Evolutionary conservation across 2,888 invertebrate genomes (phyloP).

Genomic region (Ormyrus thymus): DNA sequence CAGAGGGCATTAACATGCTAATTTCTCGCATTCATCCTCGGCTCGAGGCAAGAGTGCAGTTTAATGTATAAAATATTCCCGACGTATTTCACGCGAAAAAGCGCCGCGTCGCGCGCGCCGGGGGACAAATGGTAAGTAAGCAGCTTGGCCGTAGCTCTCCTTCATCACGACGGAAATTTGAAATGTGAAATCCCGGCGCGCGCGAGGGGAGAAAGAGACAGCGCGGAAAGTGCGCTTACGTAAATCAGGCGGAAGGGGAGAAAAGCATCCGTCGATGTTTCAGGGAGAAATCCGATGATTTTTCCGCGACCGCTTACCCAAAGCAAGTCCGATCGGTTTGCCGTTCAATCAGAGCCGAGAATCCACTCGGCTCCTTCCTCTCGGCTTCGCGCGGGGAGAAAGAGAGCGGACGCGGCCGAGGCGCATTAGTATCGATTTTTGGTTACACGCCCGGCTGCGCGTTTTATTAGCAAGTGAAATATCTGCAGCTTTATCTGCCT

Average conservation of each 20-base stretch:
- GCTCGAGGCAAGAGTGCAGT: no score
- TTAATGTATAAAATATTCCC: no score
- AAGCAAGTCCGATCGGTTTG: constrained; percentile 14
- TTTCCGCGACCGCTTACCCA: neutral
- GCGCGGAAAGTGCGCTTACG: neutral
- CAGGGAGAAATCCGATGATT: constrained; percentile 3
- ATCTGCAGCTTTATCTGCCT: neutral
- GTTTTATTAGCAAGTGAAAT: constrained; percentile 47
- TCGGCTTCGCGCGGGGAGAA: neutral
- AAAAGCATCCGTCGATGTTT: neutral
- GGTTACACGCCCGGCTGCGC: constrained; percentile 14
- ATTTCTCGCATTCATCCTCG: no score
- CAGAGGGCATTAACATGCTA: no score
- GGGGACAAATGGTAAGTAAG: no score
- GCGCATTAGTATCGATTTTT: constrained; percentile 50
- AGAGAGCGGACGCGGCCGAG: neutral
- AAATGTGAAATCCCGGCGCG: no score
- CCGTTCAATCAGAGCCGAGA: constrained; percentile 25
- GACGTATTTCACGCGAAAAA: no score
- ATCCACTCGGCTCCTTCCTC: neutral
- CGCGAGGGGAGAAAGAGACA: no score
- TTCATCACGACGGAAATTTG: no score
- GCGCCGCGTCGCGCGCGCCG: no score
- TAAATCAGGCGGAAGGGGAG: neutral
- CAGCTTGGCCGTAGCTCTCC: no score